phyloP scores from a whole-genome alignment of 2,888 invertebrate genomes.

The Bugula neritina region DNA sequence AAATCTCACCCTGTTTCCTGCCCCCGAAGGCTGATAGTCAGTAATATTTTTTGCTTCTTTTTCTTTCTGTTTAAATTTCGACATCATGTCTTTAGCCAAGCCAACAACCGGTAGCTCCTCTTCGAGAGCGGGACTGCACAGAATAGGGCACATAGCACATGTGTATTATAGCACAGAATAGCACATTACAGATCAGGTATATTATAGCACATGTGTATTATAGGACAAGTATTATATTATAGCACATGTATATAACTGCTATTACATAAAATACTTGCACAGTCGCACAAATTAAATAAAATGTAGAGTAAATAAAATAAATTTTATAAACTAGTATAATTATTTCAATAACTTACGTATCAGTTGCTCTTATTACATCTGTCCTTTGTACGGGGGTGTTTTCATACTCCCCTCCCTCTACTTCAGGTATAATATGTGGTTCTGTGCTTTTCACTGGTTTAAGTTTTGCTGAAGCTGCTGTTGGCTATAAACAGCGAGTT shows the following conservation, averaged over 20 bases:
- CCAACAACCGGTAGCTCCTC: slow-evolving; percentile 7
- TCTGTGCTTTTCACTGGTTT: background rate
- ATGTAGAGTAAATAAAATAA: too few species aligned
- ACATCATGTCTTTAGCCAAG: background rate
- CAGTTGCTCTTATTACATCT: background rate
- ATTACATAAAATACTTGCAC: too few species aligned
- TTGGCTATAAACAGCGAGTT: slow-evolving; percentile 12
- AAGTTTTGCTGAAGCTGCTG: background rate
- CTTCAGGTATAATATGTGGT: background rate
- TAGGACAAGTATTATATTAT: too few species aligned
- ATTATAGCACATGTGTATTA: too few species aligned
- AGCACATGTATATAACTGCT: too few species aligned
- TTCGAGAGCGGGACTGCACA: background rate
- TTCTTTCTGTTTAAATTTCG: slow-evolving; percentile 5
- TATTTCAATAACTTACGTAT: slow-evolving; percentile 21
- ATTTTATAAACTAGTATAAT: too few species aligned
- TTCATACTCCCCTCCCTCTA: slow-evolving; percentile 22
- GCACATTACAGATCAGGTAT: too few species aligned
- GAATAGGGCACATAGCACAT: too few species aligned
- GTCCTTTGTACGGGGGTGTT: slow-evolving; percentile 22
- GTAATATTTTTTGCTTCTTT: background rate
- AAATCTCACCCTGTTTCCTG: slow-evolving; percentile 14
- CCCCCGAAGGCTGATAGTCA: slow-evolving; percentile 13
- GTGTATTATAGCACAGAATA: too few species aligned
- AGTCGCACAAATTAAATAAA: too few species aligned